Base-by-base conservation (phyloP, 2,888 invertebrate genomes). In the Cylloceria caligata region DNA sequence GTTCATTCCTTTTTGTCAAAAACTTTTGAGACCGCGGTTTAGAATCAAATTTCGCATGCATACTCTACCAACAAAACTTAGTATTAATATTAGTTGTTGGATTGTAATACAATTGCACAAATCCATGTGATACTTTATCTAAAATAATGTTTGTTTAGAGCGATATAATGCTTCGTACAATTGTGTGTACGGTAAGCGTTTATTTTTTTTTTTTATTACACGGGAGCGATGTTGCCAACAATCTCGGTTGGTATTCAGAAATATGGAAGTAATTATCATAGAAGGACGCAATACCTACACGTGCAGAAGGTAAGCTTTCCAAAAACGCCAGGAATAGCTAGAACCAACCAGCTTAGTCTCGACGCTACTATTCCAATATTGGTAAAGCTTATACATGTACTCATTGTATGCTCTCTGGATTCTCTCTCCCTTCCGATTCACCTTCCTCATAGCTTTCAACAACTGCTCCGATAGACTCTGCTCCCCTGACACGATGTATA, bases 311-410 rank as follows among this genome's bases (percentile, higher is more conserved):
- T 45, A 72, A 60, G 42, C 21, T 72, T 60, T 11, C 16, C 45
- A 27, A 30, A n/a, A 21, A 55, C 69, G 39, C 52, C 69, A 16
- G 57, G 9, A 57, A 45, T 30, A n/a, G n/a, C n/a, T 34, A 55
- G 9, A 21, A 30, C 39, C 52, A 24, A 34, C 57, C 34, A 9
- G 57, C 57, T 34, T 55, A 55, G 24, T 24, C 52, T 34, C 60
- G 45, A 30, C 45, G 65, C n/a, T 45, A 30, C 60, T n/a, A n/a
- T n/a, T 60, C 30, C 71, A 57, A 72, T 72, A 72, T 72, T 72
- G 71, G 71, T 21, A 19, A 60, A 72, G 71, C 60, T 72, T 60
- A 47, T 55, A 49, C 36, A 65, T 52, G 47, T 11, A 39, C 19
- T 45, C 36, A 16, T 30, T 42, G 57, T 24, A 16, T 55, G 62